Evolutionary conservation across 2,797 vertebrate genomes (phyloP), one percentile per base, ranked within the genome.

Genomic region (Petrocephalus schoutedeni): DNA sequence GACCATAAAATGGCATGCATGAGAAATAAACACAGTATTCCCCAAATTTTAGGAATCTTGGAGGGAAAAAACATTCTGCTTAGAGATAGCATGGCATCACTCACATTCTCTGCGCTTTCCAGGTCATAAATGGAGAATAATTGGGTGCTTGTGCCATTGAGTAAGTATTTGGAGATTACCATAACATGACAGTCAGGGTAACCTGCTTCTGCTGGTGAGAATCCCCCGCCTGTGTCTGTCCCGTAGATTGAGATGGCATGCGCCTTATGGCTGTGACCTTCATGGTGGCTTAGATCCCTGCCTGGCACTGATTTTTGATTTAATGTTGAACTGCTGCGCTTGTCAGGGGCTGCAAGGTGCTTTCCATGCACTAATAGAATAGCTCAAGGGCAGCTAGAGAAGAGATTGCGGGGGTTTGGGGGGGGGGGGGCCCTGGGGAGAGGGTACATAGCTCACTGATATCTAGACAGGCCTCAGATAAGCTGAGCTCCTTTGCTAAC

Each of bases 271-370:
- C 97, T 98, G 97, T 99, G 98, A 99, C 98, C 98, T 99, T 99
- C 98, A 99, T 97, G 98, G 97, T 97, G 97, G 97, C 97, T 98
- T 97, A 98, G 97, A 98, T 97, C 97, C 97, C 97, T 96, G 96
- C 96, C 97, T 98, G 97, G 97, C 97, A 97, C 97, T 98, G 98
- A 99, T 99, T 98, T 98, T 97, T 99, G 97, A 99, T 99, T 99
- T 99, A 99, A 98, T 98, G 97, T 98, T 96, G 97, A 99, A 99
- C 97, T 97, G 97, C 97, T 95, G 97, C 96, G 97, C 97, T 98
- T 97, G 96, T 99, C 98, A 98, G 97, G 96, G 97, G 96, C 97
- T 97, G 97, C 96, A 97, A 98, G 98, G 97, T 98, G 98, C 97
- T 98, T 98, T 99, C 98, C 97, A 98, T 97, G 97, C 96, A 95